Percentiles rank a stretch among this genome's conserved stretches.
Evolutionary conservation across 2,888 invertebrate species (phyloP).

Genomic region (Melanostoma scalare): DNA sequence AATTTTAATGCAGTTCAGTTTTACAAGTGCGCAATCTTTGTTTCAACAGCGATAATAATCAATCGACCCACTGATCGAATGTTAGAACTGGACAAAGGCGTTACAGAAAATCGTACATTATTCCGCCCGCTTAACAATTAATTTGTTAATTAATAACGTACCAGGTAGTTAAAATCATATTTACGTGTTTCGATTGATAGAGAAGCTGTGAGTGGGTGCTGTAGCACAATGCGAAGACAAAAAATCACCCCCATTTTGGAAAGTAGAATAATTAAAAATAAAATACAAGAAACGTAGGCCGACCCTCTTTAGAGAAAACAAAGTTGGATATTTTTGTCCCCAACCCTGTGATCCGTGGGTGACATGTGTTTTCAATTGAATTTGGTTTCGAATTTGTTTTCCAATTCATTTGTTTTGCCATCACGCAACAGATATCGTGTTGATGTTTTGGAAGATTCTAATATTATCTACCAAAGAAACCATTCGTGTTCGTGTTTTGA

Average conservation of each 20-base stretch:
- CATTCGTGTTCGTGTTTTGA: neutral
- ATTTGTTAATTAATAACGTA: constrained; percentile 14
- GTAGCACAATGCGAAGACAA: neutral
- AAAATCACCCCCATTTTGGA: constrained; percentile 46
- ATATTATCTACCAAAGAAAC: neutral
- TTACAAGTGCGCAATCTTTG: constrained; percentile 7
- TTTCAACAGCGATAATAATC: neutral
- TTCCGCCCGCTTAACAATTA: constrained; percentile 27
- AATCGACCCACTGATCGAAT: constrained; percentile 12
- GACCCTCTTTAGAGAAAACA: constrained; percentile 11
- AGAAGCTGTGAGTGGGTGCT: constrained; percentile 28
- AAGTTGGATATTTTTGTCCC: constrained; percentile 8
- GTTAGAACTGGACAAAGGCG: constrained; percentile 14
- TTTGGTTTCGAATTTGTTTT: constrained; percentile 34
- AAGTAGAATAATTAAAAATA: constrained; percentile 53
- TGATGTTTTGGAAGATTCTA: constrained; percentile 13
- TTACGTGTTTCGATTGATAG: constrained; percentile 31
- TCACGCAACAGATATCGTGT: constrained; percentile 10
- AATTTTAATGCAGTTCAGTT: constrained; percentile 8
- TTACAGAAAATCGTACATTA: constrained; percentile 6
- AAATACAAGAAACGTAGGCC: neutral
- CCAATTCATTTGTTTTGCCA: constrained; percentile 28
- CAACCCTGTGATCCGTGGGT: neutral
- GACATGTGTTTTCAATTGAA: constrained; percentile 46
- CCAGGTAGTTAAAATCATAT: constrained; percentile 20